phyloP scores from a whole-genome alignment of 2,113 vertebrate species.

The Numenius arquata region DNA sequence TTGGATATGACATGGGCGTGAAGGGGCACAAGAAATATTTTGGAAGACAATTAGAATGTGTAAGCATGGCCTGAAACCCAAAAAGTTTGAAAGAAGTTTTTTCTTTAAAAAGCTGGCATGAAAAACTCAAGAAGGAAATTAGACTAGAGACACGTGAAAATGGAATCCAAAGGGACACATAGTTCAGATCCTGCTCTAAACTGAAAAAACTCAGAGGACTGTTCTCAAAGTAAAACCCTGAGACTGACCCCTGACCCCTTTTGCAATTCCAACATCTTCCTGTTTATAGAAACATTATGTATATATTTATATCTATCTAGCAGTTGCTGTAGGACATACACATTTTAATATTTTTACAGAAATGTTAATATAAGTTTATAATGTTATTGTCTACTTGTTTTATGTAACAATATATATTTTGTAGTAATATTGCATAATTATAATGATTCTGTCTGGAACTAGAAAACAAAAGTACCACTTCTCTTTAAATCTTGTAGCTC shows the following conservation, averaged over 20 bases:
- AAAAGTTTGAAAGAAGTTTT: not conserved
- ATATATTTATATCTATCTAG: not conserved
- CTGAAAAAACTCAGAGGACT: not conserved
- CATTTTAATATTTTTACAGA: not conserved
- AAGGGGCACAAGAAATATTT: not conserved
- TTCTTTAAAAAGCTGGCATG: not conserved
- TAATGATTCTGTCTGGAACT: not conserved
- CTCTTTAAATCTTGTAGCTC: not conserved
- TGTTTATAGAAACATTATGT: not conserved
- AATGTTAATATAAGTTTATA: not conserved
- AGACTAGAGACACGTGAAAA: not conserved
- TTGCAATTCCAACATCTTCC: not conserved
- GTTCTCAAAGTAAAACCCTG: not conserved
- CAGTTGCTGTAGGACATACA: not conserved
- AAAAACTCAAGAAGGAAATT: not conserved
- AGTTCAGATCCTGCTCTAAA: not conserved
- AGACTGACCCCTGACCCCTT: not conserved
- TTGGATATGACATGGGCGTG: not conserved
- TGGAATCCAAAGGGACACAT: accelerated
- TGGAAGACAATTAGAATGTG: not conserved
- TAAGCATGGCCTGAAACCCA: not conserved
- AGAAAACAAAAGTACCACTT: not conserved
- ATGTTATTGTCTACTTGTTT: not conserved
- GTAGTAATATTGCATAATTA: not conserved
- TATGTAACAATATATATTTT: not conserved